phyloP scores from a whole-genome alignment of 2,888 invertebrate genomes.

The Acronicta leporina region DNA sequence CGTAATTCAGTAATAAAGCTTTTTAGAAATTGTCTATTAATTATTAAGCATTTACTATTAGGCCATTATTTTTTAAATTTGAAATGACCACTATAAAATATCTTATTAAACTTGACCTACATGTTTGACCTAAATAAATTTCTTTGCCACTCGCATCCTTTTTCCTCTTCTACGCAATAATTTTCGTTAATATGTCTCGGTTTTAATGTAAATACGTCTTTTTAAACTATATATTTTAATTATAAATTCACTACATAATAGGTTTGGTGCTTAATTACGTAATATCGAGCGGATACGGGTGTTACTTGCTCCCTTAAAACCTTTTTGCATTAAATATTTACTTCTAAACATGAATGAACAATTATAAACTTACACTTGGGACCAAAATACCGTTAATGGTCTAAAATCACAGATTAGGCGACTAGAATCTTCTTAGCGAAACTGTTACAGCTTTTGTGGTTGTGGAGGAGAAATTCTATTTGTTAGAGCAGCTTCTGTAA shows the following conservation, averaged over 20 bases:
- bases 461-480: background rate
- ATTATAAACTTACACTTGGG: constrained; percentile 65
- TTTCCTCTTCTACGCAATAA: no score
- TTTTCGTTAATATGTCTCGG: background rate
- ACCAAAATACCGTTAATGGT: constrained; percentile 61
- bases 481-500: no score
- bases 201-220: no score
- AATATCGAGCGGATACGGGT: constrained; percentile 31
- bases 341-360: constrained; percentile 50
- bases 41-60: no score
- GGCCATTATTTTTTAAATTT: no score
- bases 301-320: constrained; percentile 33
- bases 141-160: no score
- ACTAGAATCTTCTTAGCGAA: constrained; percentile 55
- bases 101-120: no score
- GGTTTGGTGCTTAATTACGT: constrained; percentile 16
- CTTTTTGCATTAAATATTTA: constrained; percentile 50
- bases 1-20: no score
- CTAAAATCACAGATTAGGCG: constrained; percentile 70
- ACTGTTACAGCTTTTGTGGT: constrained; percentile 7
- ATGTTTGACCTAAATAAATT: no score
- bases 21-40: no score
- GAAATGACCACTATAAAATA: no score
- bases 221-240: no score
- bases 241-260: background rate